phyloP scores from a whole-genome alignment of 2,797 vertebrate species.

The Pogonophryne albipinna region DNA sequence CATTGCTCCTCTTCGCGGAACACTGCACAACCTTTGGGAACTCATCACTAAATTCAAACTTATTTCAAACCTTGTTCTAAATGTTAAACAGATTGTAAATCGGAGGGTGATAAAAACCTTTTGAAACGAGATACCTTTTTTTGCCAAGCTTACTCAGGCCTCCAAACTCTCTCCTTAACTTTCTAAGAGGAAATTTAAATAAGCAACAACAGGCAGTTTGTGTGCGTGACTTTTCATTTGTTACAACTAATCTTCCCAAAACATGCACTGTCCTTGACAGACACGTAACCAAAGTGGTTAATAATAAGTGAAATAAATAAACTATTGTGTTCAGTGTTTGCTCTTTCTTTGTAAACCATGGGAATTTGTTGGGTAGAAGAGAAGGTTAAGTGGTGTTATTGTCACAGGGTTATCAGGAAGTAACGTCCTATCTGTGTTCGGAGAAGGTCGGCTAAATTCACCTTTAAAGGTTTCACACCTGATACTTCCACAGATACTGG shows the following conservation, averaged over 20 bases:
- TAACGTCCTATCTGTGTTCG: neutral
- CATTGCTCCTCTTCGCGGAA: neutral
- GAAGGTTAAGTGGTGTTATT: constrained; percentile 4
- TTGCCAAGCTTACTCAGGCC: neutral
- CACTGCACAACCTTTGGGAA: neutral
- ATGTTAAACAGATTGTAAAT: neutral
- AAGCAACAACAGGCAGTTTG: neutral
- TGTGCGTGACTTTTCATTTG: constrained; percentile 12
- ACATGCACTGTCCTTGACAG: constrained; percentile 41
- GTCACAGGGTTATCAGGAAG: constrained; percentile 22
- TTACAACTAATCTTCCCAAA: constrained; percentile 36
- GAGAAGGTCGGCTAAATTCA: neutral
- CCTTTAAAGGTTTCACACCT: neutral
- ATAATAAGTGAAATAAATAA: constrained; percentile 58
- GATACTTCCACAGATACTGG: neutral
- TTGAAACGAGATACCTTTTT: constrained; percentile 7
- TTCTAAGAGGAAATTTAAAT: neutral
- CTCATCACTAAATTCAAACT: constrained; percentile 6
- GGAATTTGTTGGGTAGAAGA: constrained; percentile 13
- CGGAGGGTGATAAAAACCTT: neutral
- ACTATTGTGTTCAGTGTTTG: neutral
- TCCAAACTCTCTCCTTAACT: constrained; percentile 5
- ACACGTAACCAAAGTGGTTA: constrained; percentile 41
- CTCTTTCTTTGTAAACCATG: neutral
- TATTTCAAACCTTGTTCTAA: neutral